Conservation (phyloP, 2,888 invertebrate genomes). For the Lamellibrachia satsuma region DNA sequence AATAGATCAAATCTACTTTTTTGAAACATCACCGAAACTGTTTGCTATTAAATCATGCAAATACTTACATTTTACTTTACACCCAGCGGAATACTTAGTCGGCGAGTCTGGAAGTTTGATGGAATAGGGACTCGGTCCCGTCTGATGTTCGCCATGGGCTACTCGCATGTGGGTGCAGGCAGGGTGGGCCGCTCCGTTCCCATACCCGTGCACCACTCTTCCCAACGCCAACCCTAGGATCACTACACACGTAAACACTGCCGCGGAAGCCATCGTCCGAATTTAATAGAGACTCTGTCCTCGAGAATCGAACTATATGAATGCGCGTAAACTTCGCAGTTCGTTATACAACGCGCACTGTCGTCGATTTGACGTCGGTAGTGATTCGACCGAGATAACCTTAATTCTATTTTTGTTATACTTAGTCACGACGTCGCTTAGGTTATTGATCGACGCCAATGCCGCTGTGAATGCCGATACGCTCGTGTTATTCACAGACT, state of each 20-base stretch:
- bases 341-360: too few relatives aligned
- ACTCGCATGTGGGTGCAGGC: neutral
- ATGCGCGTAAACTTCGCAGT: too few relatives aligned
- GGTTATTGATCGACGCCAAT: too few relatives aligned
- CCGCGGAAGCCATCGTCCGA: neutral
- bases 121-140: neutral
- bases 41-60: neutral
- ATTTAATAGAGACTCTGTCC: neutral
- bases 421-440: neutral
- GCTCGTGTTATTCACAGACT: too few relatives aligned
- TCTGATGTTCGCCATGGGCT: neutral
- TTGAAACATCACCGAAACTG: neutral
- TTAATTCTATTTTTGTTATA: neutral
- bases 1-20: too few relatives aligned
- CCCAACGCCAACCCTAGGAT: neutral
- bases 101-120: neutral
- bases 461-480: too few relatives aligned
- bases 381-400: too few relatives aligned
- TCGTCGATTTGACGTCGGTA: neutral
- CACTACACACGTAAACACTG: neutral
- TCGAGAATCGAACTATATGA: neutral
- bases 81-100: neutral
- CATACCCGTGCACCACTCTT: neutral
- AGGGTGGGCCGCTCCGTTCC: neutral
- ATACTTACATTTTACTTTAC: neutral